Conservation (phyloP, 2,797 vertebrate genomes). For the Scyliorhinus canicula region DNA sequence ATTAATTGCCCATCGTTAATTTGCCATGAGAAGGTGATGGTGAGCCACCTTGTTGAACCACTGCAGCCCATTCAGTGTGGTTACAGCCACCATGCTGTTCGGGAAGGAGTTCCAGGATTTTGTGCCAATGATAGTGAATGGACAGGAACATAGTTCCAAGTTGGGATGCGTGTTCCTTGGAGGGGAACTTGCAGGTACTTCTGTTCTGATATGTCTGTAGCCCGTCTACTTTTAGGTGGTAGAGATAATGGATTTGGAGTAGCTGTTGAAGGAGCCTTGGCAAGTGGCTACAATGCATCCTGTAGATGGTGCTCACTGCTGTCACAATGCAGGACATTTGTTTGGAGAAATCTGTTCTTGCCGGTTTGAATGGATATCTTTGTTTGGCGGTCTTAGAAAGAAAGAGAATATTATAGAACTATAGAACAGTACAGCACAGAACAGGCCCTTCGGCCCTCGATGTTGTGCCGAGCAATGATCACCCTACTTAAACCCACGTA, state of each 20-base stretch:
- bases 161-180: neutral
- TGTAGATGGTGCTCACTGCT: neutral
- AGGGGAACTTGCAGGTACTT: neutral
- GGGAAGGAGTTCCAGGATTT: neutral
- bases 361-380: neutral
- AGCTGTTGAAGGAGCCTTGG: neutral
- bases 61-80: neutral
- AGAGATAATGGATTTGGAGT: neutral
- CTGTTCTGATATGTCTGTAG: neutral
- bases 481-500: no score
- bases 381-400: neutral
- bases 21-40: neutral
- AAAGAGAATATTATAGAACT: neutral
- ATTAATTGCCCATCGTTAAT: neutral
- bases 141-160: neutral
- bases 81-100: neutral
- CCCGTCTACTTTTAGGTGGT: neutral
- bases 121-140: neutral
- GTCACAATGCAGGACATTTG: neutral
- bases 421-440: no score
- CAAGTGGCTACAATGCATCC: neutral
- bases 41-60: neutral
- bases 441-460: no score
- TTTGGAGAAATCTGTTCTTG: neutral
- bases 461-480: no score